These are phyloP conservation scores for Notodonta dromedarius DNA, from an alignment of 2,888 invertebrate species.

Conservation along the genomic window DNA sequence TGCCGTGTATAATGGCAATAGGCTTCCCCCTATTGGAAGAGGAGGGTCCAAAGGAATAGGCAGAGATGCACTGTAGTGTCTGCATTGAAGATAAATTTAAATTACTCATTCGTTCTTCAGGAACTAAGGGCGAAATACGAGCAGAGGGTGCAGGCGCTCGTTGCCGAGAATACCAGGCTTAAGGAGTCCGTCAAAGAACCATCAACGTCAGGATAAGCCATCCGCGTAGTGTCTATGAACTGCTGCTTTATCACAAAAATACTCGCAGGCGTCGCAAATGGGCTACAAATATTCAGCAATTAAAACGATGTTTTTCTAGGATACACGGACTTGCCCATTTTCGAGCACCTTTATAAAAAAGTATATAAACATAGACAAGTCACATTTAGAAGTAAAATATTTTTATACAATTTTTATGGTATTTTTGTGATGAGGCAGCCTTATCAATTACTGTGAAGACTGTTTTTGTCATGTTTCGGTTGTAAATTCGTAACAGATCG, in stretches of 20 bases:
- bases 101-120: slow-evolving; percentile 54
- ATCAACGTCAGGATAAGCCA: slow-evolving; percentile 15
- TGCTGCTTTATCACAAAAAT: background rate
- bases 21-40: no score
- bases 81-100: background rate
- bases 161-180: slow-evolving; percentile 78
- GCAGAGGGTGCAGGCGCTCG: slow-evolving; percentile 84
- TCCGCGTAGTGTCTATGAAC: background rate
- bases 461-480: slow-evolving; percentile 17
- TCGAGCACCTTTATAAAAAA: background rate
- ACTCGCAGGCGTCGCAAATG: background rate
- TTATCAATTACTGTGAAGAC: slow-evolving; percentile 16
- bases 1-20: no score
- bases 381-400: background rate
- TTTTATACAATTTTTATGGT: background rate
- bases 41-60: no score
- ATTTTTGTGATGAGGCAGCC: slow-evolving; percentile 1
- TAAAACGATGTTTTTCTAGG: no score
- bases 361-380: no score
- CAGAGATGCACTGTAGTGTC: no score
- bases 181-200: slow-evolving; percentile 39
- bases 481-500: slow-evolving; percentile 7
- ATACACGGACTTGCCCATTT: background rate
- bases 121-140: slow-evolving; percentile 88
- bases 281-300: background rate